Base-by-base conservation (phyloP, 1,140 invertebrate genomes). In the Himalopsyche phryganea region DNA sequence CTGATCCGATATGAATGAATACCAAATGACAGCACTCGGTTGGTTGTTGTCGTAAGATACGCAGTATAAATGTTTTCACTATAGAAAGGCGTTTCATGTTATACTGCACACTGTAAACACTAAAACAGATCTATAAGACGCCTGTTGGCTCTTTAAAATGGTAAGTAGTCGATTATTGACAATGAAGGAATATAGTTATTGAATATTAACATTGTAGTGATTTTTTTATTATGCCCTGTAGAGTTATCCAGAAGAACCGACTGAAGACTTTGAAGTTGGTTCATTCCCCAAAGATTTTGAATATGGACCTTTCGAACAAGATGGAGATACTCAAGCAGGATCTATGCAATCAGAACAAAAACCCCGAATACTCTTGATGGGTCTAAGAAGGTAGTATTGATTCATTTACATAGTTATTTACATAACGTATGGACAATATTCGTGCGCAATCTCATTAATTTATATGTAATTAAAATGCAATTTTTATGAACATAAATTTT, bases 341-440 rank as follows among this genome's bases (percentile, higher is more conserved):
- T 80, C 79, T 57, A 70, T 83, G 59, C 78, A 66, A 71, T 82
- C 65, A 41, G 89, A 91, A 69, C 85, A 89, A 67, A 95, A 94
- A 70, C 96, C 96, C 19, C 84, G 93, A 66, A 97, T 98, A 67
- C 74, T 98, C 19, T 77, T 98, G 23, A 98, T 98, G 95, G 96
- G 96, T 10, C 80, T 98, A 19, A 81, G 94, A 71, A 89, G 94
- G 91, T 92, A 28, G 23, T 9, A n/a, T n/a, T n/a, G n/a, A n/a
- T n/a, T n/a, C n/a, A n/a, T n/a, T n/a, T n/a, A n/a, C n/a, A n/a
- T n/a, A n/a, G n/a, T n/a, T n/a, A n/a, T n/a, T n/a, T n/a, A n/a
- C n/a, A n/a, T n/a, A n/a, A n/a, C n/a, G n/a, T n/a, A n/a, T n/a
- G n/a, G n/a, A n/a, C n/a, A n/a, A n/a, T n/a, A n/a, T n/a, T n/a